phyloP scores from a whole-genome alignment of 2,113 vertebrate species.

The Microcebus griseorufus region DNA sequence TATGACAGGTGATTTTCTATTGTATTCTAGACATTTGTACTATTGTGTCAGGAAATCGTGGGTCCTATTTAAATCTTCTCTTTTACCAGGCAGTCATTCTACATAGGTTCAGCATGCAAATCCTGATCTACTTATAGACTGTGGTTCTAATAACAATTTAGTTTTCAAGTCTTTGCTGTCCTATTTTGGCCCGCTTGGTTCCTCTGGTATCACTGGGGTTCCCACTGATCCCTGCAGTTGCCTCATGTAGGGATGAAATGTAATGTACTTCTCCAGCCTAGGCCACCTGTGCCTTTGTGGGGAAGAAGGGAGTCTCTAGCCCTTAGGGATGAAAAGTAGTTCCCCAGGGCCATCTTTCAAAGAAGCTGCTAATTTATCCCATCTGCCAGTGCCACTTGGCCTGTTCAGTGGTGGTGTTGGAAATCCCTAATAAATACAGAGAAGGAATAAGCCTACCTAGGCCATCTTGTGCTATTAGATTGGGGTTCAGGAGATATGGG shows the following conservation, averaged over 20 bases:
- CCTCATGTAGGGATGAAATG: background rate
- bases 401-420: background rate
- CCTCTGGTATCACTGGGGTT: background rate
- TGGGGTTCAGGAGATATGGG: background rate
- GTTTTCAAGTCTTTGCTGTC: conserved; percentile 6
- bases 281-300: background rate
- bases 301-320: background rate
- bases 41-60: background rate
- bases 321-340: background rate
- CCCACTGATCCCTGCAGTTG: background rate
- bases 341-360: background rate
- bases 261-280: background rate
- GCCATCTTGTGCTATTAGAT: background rate
- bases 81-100: background rate
- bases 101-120: background rate
- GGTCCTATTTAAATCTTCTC: background rate
- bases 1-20: background rate
- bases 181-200: background rate
- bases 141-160: background rate
- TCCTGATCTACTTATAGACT: background rate
- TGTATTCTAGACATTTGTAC: background rate
- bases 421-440: background rate
- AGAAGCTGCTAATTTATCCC: background rate
- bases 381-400: background rate
- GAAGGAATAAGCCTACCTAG: background rate